Base-by-base conservation (phyloP, 2,113 vertebrate genomes). In the Todiramphus saurophagus region DNA sequence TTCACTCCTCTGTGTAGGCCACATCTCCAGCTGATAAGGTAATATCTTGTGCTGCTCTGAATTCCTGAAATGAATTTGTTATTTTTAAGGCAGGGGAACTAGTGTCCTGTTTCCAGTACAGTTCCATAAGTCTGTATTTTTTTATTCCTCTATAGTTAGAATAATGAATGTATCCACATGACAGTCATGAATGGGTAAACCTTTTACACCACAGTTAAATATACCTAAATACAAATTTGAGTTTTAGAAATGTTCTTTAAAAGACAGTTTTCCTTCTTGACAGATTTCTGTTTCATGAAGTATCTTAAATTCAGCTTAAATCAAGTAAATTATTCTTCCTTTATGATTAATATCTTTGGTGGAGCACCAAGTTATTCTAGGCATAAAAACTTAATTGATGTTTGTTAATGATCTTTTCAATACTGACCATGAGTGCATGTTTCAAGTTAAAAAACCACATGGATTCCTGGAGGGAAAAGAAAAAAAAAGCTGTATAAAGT, bases 401-500 rank as follows among this genome's bases (percentile, higher is more conserved):
- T 41, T 41, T 41, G 39, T 58, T 58, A 31, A 15, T 18, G 13
- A 21, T 62, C 31, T 35, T 76, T 18, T 2, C 59, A 39, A 59
- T 50, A 41, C 7, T 50, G n/a, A 67, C 13, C 13, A 5, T 18
- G 66, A 68, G 15, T 35, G n/a, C 2, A 30, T 24, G 5, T 27
- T 53, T 63, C 20, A 80, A 11, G 35, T 28, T 68, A 7, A 11
- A 75, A 70, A 60, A 15, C 0, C 7, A 16, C 8, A 41, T 6
- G 0, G 0, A 58, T 75, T 83, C 33, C 18, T 84, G 33, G 12
- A 30, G 12, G 21, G 18, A 25, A 7, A 48, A 28, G 50, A 74
- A 78, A 53, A 21, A 63, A 2, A 62, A 31, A 46, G 0, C 1
- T 41, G 1, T 31, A 28, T 18, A 56, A 2, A 10, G 1, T 50